Evolutionary conservation across 2,888 invertebrate species (phyloP).

Genomic region (Notodonta ziczac): DNA sequence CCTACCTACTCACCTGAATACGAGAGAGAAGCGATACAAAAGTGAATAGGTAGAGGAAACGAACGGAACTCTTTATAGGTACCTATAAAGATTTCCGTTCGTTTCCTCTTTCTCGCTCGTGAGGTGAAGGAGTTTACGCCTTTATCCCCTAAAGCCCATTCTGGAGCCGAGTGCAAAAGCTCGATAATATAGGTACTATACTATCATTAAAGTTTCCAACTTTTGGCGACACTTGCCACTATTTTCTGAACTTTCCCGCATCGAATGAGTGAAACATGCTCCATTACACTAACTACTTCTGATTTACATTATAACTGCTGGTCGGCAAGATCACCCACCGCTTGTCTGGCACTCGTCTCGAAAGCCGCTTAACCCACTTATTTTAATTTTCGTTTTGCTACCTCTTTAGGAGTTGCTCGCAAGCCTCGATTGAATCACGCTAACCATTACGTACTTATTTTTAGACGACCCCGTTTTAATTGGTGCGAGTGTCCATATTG

Average conservation of each 20-base stretch:
- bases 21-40: too few species aligned
- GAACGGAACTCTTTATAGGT: too few species aligned
- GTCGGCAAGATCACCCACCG: conserved; percentile 28
- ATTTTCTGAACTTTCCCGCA: not conserved
- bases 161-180: not conserved
- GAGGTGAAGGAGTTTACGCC: too few species aligned
- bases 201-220: not conserved
- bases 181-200: not conserved
- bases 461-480: conserved; percentile 26
- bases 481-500: conserved; percentile 3
- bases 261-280: not conserved
- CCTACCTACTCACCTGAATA: too few species aligned
- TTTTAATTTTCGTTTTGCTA: conserved; percentile 47
- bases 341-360: conserved; percentile 52
- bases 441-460: conserved; percentile 21
- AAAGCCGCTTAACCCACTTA: conserved; percentile 61
- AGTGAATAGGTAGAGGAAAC: too few species aligned
- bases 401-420: conserved; percentile 48
- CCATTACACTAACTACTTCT: conserved; percentile 7
- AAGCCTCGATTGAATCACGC: conserved; percentile 39
- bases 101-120: too few species aligned
- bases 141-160: not conserved
- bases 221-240: not conserved
- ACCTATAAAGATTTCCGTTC: too few species aligned
- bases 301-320: conserved; percentile 36